Evolutionary conservation across 2,888 invertebrate species (phyloP), one percentile per base, ranked within the genome.

Genomic region (Prosapia bicincta): DNA sequence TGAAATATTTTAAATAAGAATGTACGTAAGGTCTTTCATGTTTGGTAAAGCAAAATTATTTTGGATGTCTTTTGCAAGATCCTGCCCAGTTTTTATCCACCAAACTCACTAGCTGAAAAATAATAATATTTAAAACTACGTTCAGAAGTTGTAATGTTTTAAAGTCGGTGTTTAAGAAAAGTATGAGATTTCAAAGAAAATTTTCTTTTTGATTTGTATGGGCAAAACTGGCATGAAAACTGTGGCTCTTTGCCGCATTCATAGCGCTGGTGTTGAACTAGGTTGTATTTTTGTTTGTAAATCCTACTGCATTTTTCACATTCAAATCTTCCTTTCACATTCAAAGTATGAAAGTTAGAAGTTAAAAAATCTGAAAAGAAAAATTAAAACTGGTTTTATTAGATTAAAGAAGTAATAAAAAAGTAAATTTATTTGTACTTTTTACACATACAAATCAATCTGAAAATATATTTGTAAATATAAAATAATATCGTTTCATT

Each of bases 191-290:
- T 38, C n/a, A 75, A 66, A 15, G 70, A 25, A 15, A 1, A n/a
- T 26, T 71, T 75, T 25, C 28, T 28, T 26, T 70, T 66, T 3
- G 75, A 25, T 25, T 30, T 66, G 30, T 71, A 75, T 7, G 24
- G 69, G 69, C 80, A 80, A 26, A 54, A 72, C 7, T 76, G 78
- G 67, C 80, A 80, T 13, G 67, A 26, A 72, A 81, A 82, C 69
- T 79, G 78, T 1, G 82, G 81, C 26, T 80, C 81, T 6, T 80
- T 78, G 25, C 81, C 81, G 69, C 82, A 82, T 25, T 81, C 82
- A 66, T 79, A 79, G 32, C 78, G 80, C 69, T 78, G 77, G 71
- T 82, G 82, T 20, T 54, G 54, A 20, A 54, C 54, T 20, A 54
- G 20, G 54, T 54, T 54, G 20, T 54, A 20, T 54, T 54, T 54